Evolutionary conservation across 92 coral and sea anemone species (phyloP), one percentile per base, ranked within the genome.

Genomic region (Parazoanthus darwini): DNA sequence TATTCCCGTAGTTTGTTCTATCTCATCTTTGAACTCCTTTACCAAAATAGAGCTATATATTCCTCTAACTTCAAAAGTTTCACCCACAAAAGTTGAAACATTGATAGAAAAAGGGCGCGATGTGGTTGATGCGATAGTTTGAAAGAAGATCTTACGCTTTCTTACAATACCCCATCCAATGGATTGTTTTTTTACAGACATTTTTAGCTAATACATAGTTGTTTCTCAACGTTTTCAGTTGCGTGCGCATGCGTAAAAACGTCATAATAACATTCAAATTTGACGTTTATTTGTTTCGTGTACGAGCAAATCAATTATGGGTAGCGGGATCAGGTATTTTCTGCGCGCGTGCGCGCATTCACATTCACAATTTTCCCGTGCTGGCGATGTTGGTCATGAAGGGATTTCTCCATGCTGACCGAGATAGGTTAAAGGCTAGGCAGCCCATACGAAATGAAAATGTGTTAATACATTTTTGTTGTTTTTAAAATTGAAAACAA

Each of bases 1-100:
- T 8, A 84, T 70, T 51, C 87, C 87, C 7, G 87, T 84, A 8
- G 87, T 84, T 46, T 43, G 42, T 10, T 84, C 87, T 14, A 84
- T 50, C 39, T 68, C 58, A 29, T 84, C 78, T 84, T 84, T 84
- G 66, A 84, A 4, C 1, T 84, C 79, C 56, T 84, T 84, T 10
- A 84, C 87, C 25, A 37, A 43, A 77, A 44, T 71, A 26, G 18
- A 7, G 6, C 15, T 50, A 6, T 36, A 33, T 35, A 84, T 44
- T 72, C 33, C 87, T 29, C 68, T 35, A 29, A 84, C 87, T 20
- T 46, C 23, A 48, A 44, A 84, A 29, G 65, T 84, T 71, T 84
- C 87, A n/a, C 65, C 87, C 36, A 71, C 16, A 72, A 84, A 84
- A 9, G 78, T 84, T 51, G 51, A 48, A 6, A 84, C 59, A 37